A percentile compares a stretch with the other conserved stretches of the same genome.
Conservation (phyloP, 2,113 vertebrate genomes). For the Thunnus maccoyii region DNA sequence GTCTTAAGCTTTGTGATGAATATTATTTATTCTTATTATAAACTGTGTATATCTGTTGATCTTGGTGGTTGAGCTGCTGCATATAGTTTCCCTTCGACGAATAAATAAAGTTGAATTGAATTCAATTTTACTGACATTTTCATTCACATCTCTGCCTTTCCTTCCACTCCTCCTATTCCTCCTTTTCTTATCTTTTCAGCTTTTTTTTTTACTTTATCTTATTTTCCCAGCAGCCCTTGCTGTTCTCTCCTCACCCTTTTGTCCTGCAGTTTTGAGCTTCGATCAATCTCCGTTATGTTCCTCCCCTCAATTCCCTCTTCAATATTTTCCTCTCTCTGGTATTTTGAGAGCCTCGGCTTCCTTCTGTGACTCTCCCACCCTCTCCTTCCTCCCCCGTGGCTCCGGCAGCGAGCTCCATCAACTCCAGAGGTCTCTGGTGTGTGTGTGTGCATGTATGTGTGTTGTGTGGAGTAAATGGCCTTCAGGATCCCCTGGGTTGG, state of each 20-base stretch:
- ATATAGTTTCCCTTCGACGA: too few relatives aligned
- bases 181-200: slow-evolving; percentile 32
- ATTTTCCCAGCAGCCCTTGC: slow-evolving; percentile 37
- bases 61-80: too few relatives aligned
- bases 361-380: background rate
- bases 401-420: slow-evolving; percentile 53
- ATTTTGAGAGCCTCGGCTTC: slow-evolving; percentile 22
- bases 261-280: background rate
- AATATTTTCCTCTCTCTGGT: slow-evolving; percentile 2
- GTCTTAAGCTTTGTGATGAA: too few relatives aligned
- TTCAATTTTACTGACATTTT: too few relatives aligned
- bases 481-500: slow-evolving; percentile 67
- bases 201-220: slow-evolving; percentile 12
- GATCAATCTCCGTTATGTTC: background rate
- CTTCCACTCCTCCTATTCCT: background rate
- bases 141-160: background rate
- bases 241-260: background rate
- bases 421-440: slow-evolving; percentile 36
- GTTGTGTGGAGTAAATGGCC: slow-evolving; percentile 71
- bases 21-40: too few relatives aligned
- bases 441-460: slow-evolving; percentile 13
- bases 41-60: too few relatives aligned
- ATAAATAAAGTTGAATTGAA: too few relatives aligned
- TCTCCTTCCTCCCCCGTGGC: slow-evolving; percentile 20
- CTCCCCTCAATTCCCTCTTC: background rate